Evolutionary conservation across 2,113 vertebrate genomes (phyloP), one percentile per base, ranked within the genome.

Genomic region (Triplophysa tibetana): DNA sequence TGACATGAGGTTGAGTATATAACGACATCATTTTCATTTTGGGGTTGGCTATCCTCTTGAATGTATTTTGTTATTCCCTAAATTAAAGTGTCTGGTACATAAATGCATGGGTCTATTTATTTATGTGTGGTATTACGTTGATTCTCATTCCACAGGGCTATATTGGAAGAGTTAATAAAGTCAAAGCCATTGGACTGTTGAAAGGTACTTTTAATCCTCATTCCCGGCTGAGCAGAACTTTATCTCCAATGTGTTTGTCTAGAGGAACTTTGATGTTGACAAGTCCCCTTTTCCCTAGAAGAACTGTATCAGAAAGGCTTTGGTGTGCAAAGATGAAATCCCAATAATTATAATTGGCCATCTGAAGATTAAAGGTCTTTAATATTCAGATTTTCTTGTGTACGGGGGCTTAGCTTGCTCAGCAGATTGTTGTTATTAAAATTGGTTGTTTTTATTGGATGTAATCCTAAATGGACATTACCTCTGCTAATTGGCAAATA

Each of bases 401-500:
- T 43, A 11, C 11, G 69, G 24, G 12, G 62, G 76, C 43, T 56
- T 19, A 62, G 75, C 61, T n/a, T 81, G 73, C 78, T 68, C 82
- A 77, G 73, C 38, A 50, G 48, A 21, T 54, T 17, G 48, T 64
- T 14, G 43, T 54, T 66, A 33, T 76, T 63, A 77, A 84, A 19
- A 70, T 43, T 65, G 8, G 68, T 41, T 41, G 68, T 79, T 63
- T 70, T 78, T 75, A 78, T 75, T 84, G 70, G 73, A 75, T 79
- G 60, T 70, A 74, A 81, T 87, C 74, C 43, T n/a, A 67, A 23
- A 64, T 86, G 41, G 63, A 29, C 26, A 38, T 2, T 65, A 19
- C 66, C 75, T 78, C 62, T 70, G 80, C n/a, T 70, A 63, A 81
- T 24, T 70, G 70, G 82, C 77, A 82, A 83, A 56, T 72, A 65